These are phyloP conservation scores for Diadegma fenestrale DNA, from an alignment of 2,888 invertebrate species.

Conservation along the genomic window DNA sequence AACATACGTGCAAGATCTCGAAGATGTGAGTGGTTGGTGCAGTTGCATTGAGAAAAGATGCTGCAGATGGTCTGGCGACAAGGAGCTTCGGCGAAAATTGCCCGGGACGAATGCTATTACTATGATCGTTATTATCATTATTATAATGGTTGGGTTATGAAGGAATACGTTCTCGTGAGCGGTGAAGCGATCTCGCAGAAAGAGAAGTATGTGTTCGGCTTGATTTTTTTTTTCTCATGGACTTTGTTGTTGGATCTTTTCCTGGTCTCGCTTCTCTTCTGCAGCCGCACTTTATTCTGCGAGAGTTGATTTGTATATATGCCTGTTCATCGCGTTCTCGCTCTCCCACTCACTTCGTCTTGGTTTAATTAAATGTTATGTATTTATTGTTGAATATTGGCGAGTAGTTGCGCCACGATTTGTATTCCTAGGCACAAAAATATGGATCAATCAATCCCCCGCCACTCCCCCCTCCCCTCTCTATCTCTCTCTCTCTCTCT, in stretches of 20 bases:
- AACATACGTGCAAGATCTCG: neutral
- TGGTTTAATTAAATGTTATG: neutral
- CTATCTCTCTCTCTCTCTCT: neutral
- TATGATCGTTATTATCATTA: slow-evolving; percentile 71
- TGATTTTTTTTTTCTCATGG: slow-evolving; percentile 52
- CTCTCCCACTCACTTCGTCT: slow-evolving; percentile 36
- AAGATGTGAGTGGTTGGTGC: slow-evolving; percentile 4
- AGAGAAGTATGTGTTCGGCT: slow-evolving; percentile 47
- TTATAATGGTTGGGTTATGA: slow-evolving; percentile 69
- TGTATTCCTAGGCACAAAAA: neutral
- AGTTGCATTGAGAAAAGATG: slow-evolving; percentile 10
- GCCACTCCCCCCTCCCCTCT: slow-evolving; percentile 5
- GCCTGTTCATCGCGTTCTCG: slow-evolving; percentile 53
- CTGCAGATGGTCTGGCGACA: slow-evolving; percentile 57
- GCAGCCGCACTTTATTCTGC: slow-evolving; percentile 69
- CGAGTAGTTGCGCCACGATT: neutral
- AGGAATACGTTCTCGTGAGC: slow-evolving; percentile 64
- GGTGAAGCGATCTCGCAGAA: slow-evolving; percentile 48
- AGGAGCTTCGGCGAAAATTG: slow-evolving; percentile 70
- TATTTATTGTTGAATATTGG: neutral
- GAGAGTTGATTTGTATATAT: slow-evolving; percentile 65
- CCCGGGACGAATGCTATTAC: slow-evolving; percentile 71
- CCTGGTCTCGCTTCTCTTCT: slow-evolving; percentile 56
- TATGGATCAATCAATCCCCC: neutral
- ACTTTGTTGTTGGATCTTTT: slow-evolving; percentile 42